Base-by-base conservation (phyloP, 1,140 invertebrate species). In the Protaetia brevitarsis region DNA sequence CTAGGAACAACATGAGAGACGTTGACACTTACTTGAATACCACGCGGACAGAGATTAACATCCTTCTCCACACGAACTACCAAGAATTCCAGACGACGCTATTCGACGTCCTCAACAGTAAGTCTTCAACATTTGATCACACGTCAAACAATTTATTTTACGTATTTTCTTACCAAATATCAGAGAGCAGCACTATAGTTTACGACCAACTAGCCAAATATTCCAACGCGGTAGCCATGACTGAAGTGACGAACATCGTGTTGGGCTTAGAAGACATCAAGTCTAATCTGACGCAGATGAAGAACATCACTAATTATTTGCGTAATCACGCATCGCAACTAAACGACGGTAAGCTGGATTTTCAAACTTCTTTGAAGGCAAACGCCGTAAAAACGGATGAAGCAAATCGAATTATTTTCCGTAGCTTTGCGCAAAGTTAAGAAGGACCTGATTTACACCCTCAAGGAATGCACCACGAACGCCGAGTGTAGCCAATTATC, bases 241-340 rank as follows among this genome's bases (percentile, higher is more conserved):
- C 85, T n/a, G 87, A 90, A 74, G 77, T 94, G 16, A 87, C 87
- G 66, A 82, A 84, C 5, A 88, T 94, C 71, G 88, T 91, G 6
- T 76, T 82, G 23, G 86, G 86, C 51, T 78, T 93, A 68, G 84
- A 83, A 26, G 78, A 81, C 23, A 88, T 92, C 36, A 79, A 83
- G 66, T 71, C 74, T 1, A 84, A 89, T 69, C 81, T 93, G 37
- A 78, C 76, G 13, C 74, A 80, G 64, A 86, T 92, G 79, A 85
- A 87, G 37, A 78, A 77, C 10, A 79, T 86, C 62, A 89, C 89
- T 0, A 80, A 84, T 16, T 78, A 82, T 30, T 77, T 91, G 51
- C 80, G 88, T 56, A 81, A 80, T 51, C 84, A 86, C 67, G 87
- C 87, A 8, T 84, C 84, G 6, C 81, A 87, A 70, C 81, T 91